phyloP scores from a whole-genome alignment of 2,888 invertebrate genomes.

The Melieria picta region DNA sequence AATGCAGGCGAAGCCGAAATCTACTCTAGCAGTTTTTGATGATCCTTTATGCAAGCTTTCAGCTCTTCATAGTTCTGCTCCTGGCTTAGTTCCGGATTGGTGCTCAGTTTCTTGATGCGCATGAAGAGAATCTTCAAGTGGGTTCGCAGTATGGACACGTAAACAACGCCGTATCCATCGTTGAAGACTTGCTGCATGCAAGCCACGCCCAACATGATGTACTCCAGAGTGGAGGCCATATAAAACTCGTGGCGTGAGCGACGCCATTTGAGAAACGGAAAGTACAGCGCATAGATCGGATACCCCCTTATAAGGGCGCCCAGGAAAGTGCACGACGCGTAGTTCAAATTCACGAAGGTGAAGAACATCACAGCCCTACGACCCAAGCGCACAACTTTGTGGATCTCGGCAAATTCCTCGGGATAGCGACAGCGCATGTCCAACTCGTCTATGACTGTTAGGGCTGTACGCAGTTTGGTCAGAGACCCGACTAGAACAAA shows the following conservation, averaged over 20 bases:
- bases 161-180: slow-evolving; percentile 44
- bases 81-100: slow-evolving; percentile 14
- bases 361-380: slow-evolving; percentile 45
- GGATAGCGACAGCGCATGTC: slow-evolving; percentile 42
- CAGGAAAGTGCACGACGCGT: slow-evolving; percentile 36
- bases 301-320: slow-evolving; percentile 39
- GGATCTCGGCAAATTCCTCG: slow-evolving; percentile 40
- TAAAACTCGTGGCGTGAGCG: slow-evolving; percentile 42
- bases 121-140: slow-evolving; percentile 41
- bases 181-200: slow-evolving; percentile 41
- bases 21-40: slow-evolving; percentile 7
- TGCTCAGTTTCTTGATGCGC: slow-evolving; percentile 38
- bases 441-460: slow-evolving; percentile 40
- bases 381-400: slow-evolving; percentile 37
- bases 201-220: slow-evolving; percentile 34
- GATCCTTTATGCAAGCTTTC: slow-evolving; percentile 44
- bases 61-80: slow-evolving; percentile 41
- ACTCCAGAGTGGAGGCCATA: slow-evolving; percentile 39
- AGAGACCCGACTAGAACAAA: slow-evolving; percentile 36
- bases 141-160: slow-evolving; percentile 40
- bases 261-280: slow-evolving; percentile 44
- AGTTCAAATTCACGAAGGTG: slow-evolving; percentile 38
- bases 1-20: no score
- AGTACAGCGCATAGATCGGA: slow-evolving; percentile 43
- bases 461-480: slow-evolving; percentile 32